These are phyloP conservation scores for Potamilus streckersoni DNA, from an alignment of 1,140 invertebrate species.

Conservation along the genomic window DNA sequence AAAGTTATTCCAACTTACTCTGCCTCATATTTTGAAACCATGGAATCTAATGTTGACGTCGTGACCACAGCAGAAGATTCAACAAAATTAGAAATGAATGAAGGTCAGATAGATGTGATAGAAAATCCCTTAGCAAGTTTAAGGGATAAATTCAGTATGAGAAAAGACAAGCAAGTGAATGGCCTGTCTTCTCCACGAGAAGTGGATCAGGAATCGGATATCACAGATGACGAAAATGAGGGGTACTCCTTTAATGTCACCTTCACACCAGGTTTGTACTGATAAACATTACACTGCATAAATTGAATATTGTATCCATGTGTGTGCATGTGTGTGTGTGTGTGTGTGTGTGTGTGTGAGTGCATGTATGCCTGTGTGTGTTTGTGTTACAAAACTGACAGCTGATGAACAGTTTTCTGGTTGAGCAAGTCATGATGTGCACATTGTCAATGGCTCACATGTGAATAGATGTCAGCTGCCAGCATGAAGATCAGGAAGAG, in stretches of 20 bases:
- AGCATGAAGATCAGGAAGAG: too few species aligned
- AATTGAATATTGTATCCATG: not conserved
- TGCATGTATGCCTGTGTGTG: constrained; percentile 3
- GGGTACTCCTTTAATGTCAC: constrained; percentile 17
- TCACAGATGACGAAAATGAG: constrained; percentile 31
- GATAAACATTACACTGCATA: not conserved
- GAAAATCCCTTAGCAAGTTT: too few species aligned
- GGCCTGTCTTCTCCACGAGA: not conserved
- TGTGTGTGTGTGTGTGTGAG: not conserved
- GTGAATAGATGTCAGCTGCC: not conserved
- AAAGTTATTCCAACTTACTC: too few species aligned
- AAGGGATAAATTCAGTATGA: too few species aligned
- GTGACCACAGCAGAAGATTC: too few species aligned
- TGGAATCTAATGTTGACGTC: too few species aligned
- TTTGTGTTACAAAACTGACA: too few species aligned
- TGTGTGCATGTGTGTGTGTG: not conserved
- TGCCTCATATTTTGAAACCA: too few species aligned
- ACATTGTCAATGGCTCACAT: not conserved
- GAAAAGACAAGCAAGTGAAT: too few species aligned
- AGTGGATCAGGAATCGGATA: constrained; percentile 27
- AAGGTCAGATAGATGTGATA: too few species aligned
- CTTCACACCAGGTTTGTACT: constrained; percentile 36
- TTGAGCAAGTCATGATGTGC: not conserved
- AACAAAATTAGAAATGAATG: too few species aligned
- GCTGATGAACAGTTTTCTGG: not conserved